These are phyloP conservation scores for Holothuria leucospilota DNA, from an alignment of 53 echinoderm and acorn worm genomes.

Conservation along the genomic window DNA sequence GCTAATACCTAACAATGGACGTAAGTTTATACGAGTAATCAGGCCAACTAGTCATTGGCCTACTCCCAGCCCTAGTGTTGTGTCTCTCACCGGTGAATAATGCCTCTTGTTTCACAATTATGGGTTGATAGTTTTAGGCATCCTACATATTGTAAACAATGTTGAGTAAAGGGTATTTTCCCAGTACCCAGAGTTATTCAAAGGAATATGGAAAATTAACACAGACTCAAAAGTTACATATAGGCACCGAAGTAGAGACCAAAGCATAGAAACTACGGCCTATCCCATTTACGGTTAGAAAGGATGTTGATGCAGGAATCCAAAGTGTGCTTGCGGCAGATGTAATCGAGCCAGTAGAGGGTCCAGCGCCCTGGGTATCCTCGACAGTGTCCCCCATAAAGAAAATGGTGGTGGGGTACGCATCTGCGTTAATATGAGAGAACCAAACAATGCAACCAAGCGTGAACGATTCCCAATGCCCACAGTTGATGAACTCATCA, in stretches of 20 bases:
- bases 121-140: not conserved
- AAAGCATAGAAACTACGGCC: constrained; percentile 62
- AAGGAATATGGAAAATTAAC: constrained; percentile 68
- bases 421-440: constrained; percentile 70
- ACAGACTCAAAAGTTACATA: constrained; percentile 61
- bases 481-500: no score
- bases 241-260: constrained; percentile 43
- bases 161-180: no score
- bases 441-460: constrained; percentile 64
- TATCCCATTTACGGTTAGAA: constrained; percentile 65
- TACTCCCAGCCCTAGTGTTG: not conserved
- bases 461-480: constrained; percentile 71
- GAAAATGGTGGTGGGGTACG: constrained; percentile 35
- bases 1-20: not conserved
- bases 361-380: constrained; percentile 67
- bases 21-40: not conserved
- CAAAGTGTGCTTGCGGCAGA: constrained; percentile 55
- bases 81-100: not conserved
- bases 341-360: constrained; percentile 61
- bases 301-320: constrained; percentile 67
- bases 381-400: not conserved
- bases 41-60: constrained; percentile 2
- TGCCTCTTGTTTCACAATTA: constrained; percentile 5
- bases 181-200: not conserved
- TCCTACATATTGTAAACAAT: no score